phyloP scores from a whole-genome alignment of 2,797 vertebrate species.

The Trematomus bernacchii region DNA sequence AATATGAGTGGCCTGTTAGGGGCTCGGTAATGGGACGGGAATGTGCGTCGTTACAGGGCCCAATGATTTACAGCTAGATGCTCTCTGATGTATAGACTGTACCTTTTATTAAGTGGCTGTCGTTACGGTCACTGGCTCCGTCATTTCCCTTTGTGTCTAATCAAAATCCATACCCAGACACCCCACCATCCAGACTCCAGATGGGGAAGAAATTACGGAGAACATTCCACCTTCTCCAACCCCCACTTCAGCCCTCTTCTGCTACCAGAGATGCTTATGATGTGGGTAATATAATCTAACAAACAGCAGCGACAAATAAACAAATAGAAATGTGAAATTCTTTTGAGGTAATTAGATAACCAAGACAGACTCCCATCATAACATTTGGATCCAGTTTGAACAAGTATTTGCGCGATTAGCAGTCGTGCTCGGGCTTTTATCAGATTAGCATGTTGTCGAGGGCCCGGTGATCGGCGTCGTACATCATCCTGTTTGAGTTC shows the following conservation, averaged over 20 bases:
- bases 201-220: slow-evolving; percentile 53
- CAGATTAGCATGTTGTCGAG: slow-evolving; percentile 72
- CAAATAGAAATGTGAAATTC: slow-evolving; percentile 70
- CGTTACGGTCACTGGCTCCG: slow-evolving; percentile 76
- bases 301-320: slow-evolving; percentile 61
- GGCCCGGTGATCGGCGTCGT: slow-evolving; percentile 72
- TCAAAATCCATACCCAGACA: slow-evolving; percentile 77
- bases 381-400: slow-evolving; percentile 68
- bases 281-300: slow-evolving; percentile 50
- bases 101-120: slow-evolving; percentile 84
- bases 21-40: slow-evolving; percentile 88
- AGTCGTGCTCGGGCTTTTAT: slow-evolving; percentile 65
- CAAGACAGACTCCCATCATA: slow-evolving; percentile 76
- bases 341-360: slow-evolving; percentile 77
- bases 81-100: slow-evolving; percentile 89
- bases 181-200: slow-evolving; percentile 48
- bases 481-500: slow-evolving; percentile 81
- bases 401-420: slow-evolving; percentile 75
- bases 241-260: slow-evolving; percentile 9
- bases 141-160: slow-evolving; percentile 81
- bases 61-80: slow-evolving; percentile 92
- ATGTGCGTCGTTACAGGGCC: slow-evolving; percentile 88
- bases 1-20: slow-evolving; percentile 90
- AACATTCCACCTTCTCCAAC: slow-evolving; percentile 24
- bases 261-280: slow-evolving; percentile 31